phyloP scores from a whole-genome alignment of 2,113 vertebrate species.

The Tychaedon coryphoeus region DNA sequence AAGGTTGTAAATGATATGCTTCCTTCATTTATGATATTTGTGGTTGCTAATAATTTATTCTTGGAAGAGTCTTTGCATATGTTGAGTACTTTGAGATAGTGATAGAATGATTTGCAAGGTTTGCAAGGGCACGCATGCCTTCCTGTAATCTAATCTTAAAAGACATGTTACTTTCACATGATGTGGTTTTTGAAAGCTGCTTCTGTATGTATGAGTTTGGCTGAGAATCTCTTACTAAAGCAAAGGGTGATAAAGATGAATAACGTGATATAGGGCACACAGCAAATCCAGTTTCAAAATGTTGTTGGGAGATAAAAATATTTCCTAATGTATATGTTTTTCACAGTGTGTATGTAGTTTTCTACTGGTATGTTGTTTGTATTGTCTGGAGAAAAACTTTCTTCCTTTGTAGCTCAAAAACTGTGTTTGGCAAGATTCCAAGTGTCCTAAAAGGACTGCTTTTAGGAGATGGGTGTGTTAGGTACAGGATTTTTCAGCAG shows the following conservation, averaged over 20 bases:
- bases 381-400: background rate
- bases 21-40: background rate
- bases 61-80: constrained; percentile 54
- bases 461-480: background rate
- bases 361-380: background rate
- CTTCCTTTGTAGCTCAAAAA: background rate
- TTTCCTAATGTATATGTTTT: background rate
- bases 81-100: constrained; percentile 14
- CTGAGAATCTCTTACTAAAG: background rate
- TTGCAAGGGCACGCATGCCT: constrained; percentile 58
- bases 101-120: constrained; percentile 22
- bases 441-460: background rate
- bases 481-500: background rate
- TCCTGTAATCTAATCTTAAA: constrained; percentile 63
- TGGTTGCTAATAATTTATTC: constrained; percentile 60
- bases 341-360: background rate
- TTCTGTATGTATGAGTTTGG: background rate
- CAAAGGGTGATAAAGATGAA: background rate
- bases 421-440: background rate
- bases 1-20: constrained; percentile 1
- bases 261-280: background rate
- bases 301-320: background rate
- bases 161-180: constrained; percentile 37
- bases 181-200: constrained; percentile 9
- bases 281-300: background rate